Evolutionary conservation across 2,888 invertebrate species (phyloP).

Genomic region (Strigamia transsilvanica): DNA sequence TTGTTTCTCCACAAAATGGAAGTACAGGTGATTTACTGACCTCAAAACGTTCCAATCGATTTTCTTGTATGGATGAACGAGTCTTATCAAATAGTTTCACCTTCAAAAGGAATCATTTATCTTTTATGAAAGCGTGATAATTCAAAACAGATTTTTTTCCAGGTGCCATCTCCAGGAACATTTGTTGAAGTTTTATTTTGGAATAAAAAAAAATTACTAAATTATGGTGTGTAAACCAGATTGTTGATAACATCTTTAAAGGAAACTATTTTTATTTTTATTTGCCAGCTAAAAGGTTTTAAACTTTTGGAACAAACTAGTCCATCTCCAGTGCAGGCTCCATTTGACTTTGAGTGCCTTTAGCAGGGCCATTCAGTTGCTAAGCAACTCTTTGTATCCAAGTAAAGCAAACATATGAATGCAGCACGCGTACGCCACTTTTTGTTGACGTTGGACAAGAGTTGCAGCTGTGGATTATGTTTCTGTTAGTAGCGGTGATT

Average conservation of each 20-base stretch:
- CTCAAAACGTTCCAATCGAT: background rate
- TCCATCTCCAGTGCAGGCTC: constrained; percentile 6
- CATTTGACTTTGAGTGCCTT: constrained; percentile 7
- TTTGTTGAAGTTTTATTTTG: too few relatives aligned
- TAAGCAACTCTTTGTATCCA: constrained; percentile 16
- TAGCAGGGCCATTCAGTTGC: constrained; percentile 10
- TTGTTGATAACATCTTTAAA: background rate
- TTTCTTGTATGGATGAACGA: background rate
- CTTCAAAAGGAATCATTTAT: background rate
- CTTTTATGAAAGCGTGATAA: background rate
- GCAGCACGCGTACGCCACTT: background rate
- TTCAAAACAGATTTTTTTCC: too few relatives aligned
- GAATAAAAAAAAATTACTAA: background rate
- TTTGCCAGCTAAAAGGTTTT: background rate
- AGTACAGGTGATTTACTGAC: constrained; percentile 15
- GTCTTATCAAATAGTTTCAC: background rate
- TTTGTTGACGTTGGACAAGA: background rate
- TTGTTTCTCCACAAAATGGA: constrained; percentile 13
- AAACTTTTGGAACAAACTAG: constrained; percentile 1
- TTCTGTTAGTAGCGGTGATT: background rate
- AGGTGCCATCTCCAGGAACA: too few relatives aligned
- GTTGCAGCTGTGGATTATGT: background rate
- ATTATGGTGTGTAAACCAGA: too few relatives aligned
- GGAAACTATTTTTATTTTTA: background rate
- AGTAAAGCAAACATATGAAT: constrained; percentile 7